A percentile compares a stretch with the other conserved stretches of the same genome.
Evolutionary conservation across 2,113 vertebrate genomes (phyloP).

Genomic region (Myiopsitta monachus): DNA sequence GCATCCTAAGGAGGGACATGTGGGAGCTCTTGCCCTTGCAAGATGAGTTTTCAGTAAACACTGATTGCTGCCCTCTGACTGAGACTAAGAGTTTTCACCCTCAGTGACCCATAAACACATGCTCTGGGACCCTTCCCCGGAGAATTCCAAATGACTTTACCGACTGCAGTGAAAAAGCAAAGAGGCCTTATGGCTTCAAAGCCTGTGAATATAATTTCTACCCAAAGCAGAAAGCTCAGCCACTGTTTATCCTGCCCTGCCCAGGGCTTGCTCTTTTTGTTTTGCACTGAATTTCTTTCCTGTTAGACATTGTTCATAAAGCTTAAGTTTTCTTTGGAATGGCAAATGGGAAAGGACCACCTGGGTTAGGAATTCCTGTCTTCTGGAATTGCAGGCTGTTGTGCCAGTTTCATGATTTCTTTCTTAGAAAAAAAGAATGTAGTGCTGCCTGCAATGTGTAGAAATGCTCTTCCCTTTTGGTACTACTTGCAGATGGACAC

Average conservation of each 20-base stretch:
- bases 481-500: background rate
- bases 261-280: background rate
- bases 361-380: constrained; percentile 44
- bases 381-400: constrained; percentile 25
- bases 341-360: constrained; percentile 15
- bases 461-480: background rate
- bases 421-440: constrained; percentile 15
- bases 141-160: background rate
- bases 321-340: constrained; percentile 58
- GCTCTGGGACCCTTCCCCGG: background rate
- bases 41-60: background rate
- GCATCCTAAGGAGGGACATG: background rate
- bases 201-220: background rate
- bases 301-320: background rate
- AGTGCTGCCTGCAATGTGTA: background rate
- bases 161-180: background rate
- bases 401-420: constrained; percentile 17
- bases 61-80: background rate
- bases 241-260: constrained; percentile 18
- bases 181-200: background rate
- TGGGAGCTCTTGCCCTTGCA: background rate
- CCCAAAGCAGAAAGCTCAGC: background rate
- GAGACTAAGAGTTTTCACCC: background rate
- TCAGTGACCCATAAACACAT: background rate
- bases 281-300: constrained; percentile 38